Evolutionary conservation across 1,140 invertebrate genomes (phyloP).

Genomic region (Atta texana): DNA sequence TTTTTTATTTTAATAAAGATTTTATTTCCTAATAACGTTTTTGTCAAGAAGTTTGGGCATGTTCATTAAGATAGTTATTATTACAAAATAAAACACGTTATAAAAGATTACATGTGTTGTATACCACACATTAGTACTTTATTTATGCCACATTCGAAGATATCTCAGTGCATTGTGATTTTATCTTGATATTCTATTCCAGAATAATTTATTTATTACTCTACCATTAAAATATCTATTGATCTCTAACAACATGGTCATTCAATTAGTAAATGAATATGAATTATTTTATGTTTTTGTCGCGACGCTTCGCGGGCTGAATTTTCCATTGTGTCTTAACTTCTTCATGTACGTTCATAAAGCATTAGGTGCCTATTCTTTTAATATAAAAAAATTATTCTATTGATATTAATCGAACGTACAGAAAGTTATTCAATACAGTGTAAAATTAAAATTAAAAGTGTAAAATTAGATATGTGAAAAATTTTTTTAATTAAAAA

Average conservation of each 20-base stretch:
- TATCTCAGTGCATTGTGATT: neutral
- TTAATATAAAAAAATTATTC: slow-evolving; percentile 15
- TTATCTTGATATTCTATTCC: slow-evolving; percentile 8
- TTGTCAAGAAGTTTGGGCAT: neutral
- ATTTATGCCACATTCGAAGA: neutral
- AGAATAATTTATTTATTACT: slow-evolving; percentile 11
- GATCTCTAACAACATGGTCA: neutral
- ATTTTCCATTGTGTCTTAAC: slow-evolving; percentile 16
- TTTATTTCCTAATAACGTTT: neutral
- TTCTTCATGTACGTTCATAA: neutral
- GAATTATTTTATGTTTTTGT: slow-evolving; percentile 20
- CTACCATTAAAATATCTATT: slow-evolving; percentile 3
- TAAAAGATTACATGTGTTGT: neutral
- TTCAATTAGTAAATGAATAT: slow-evolving; percentile 26
- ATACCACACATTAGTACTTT: neutral
- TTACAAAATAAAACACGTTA: neutral
- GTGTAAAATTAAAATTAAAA: neutral
- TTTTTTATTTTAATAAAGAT: neutral
- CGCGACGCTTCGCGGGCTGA: neutral
- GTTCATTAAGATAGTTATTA: neutral
- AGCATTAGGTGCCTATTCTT: neutral
- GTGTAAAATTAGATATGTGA: neutral
- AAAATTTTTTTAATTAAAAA: neutral
- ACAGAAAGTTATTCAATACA: neutral
- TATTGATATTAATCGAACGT: neutral